Conservation (phyloP, 2,888 invertebrate species). For the Leptopilina syphax region DNA sequence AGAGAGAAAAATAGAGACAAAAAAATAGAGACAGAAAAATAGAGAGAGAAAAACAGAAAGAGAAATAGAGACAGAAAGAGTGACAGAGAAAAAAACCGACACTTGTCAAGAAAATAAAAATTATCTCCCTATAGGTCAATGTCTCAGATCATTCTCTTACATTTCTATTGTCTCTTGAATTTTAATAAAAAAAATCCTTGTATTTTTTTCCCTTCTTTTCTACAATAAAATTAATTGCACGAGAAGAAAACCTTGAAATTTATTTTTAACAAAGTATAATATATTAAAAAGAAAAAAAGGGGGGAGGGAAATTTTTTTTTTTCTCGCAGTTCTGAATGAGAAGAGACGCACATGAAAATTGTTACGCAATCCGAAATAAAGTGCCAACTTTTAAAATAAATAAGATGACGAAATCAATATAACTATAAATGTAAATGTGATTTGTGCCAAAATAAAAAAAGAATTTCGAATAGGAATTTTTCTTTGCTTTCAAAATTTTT, state of each 20-base stretch:
- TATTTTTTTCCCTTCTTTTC: too few species aligned
- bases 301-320: not conserved
- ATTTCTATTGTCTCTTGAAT: not conserved
- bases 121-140: not conserved
- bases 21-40: too few species aligned
- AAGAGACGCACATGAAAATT: not conserved
- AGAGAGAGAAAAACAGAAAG: too few species aligned
- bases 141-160: not conserved
- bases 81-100: too few species aligned
- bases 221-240: too few species aligned
- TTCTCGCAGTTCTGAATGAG: not conserved
- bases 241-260: too few species aligned
- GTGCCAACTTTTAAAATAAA: constrained; percentile 55
- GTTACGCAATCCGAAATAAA: constrained; percentile 34
- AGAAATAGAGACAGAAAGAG: too few species aligned
- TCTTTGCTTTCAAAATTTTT: too few species aligned
- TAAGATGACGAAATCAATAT: constrained; percentile 53
- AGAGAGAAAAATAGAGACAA: too few species aligned
- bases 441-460: not conserved
- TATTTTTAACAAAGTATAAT: too few species aligned
- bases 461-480: not conserved
- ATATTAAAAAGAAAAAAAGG: too few species aligned
- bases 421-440: too few species aligned
- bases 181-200: not conserved
- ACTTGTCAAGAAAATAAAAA: not conserved